Evolutionary conservation across 2,888 invertebrate species (phyloP).

Genomic region (Caenorhabditis auriculariae): DNA sequence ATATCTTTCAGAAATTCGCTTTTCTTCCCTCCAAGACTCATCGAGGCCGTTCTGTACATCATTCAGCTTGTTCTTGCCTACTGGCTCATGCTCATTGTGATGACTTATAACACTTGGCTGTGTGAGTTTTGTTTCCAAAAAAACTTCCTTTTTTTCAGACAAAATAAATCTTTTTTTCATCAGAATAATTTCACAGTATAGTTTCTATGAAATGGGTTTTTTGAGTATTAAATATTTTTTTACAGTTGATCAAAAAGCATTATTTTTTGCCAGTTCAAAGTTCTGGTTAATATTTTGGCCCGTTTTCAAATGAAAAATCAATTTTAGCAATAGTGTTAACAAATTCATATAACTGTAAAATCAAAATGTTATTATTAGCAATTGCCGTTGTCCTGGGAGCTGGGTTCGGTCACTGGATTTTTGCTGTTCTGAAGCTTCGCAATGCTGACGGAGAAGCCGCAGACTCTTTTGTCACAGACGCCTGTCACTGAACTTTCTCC

Average conservation of each 20-base stretch:
- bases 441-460: constrained; percentile 36
- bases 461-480: constrained; percentile 51
- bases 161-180: background rate
- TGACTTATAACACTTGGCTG: constrained; percentile 60
- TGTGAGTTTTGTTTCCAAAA: constrained; percentile 25
- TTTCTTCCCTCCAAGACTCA: no score
- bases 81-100: constrained; percentile 59
- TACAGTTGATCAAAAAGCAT: background rate
- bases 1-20: no score
- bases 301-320: no score
- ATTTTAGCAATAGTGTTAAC: no score
- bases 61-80: constrained; percentile 58
- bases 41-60: constrained; percentile 30
- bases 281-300: no score
- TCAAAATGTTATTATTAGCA: constrained; percentile 28
- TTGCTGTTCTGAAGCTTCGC: constrained; percentile 45
- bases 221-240: background rate
- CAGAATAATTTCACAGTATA: no score
- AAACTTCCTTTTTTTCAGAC: background rate
- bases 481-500: constrained; percentile 41
- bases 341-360: background rate
- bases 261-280: no score
- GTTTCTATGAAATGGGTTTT: no score
- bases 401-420: constrained; percentile 57
- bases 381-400: constrained; percentile 56